Evolutionary conservation across 2,113 vertebrate genomes (phyloP).

Genomic region (Falcunculus frontatus): DNA sequence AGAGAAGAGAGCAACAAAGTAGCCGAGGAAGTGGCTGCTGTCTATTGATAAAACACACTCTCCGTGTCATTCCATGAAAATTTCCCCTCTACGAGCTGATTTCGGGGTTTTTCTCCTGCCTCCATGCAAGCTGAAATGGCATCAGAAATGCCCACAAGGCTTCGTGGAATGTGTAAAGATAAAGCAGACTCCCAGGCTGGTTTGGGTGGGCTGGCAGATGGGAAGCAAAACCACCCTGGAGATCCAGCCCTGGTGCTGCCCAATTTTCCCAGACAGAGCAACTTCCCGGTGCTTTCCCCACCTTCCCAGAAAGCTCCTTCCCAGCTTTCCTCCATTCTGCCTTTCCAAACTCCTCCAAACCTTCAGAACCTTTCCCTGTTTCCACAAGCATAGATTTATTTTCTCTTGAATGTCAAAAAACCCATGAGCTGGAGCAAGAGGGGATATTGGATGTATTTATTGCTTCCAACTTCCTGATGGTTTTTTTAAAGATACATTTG

Average conservation of each 20-base stretch:
- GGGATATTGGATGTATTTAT: background rate
- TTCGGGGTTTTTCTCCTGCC: background rate
- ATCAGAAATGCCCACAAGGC: background rate
- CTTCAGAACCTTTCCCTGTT: background rate
- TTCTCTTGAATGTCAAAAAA: background rate
- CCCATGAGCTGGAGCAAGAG: background rate
- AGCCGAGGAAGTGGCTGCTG: accelerated
- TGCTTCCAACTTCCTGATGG: background rate
- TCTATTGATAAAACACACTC: background rate
- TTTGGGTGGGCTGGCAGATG: background rate
- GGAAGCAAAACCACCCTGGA: background rate
- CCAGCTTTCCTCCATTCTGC: accelerated
- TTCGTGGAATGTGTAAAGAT: background rate
- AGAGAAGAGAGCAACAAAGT: background rate
- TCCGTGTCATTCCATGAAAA: background rate
- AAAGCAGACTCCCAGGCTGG: background rate
- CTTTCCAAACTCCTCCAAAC: background rate
- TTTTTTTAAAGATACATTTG: background rate
- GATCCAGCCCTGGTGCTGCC: background rate
- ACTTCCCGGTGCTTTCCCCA: background rate
- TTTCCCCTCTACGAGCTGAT: background rate
- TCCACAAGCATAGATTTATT: background rate
- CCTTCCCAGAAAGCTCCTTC: background rate
- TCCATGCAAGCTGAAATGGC: background rate
- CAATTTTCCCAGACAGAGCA: background rate